Base-by-base conservation (phyloP, 2,113 vertebrate species). In the Solea senegalensis region DNA sequence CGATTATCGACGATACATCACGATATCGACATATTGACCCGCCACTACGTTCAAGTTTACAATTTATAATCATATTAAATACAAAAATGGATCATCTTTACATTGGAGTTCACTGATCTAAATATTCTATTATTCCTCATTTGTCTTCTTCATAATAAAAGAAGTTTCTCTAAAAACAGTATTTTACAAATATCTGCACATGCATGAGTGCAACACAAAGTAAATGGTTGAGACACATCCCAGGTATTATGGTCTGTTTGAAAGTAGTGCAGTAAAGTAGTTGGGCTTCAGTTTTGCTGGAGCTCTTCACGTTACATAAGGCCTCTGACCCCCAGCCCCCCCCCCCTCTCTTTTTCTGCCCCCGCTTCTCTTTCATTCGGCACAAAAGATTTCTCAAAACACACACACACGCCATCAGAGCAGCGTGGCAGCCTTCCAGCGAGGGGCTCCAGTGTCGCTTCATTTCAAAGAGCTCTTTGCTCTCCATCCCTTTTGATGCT, bases 401-500 rank as follows among this genome's bases (percentile, higher is more conserved):
- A 51, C 69, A 72, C 82, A 86, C 75, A 82, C 72, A 80, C 41
- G 53, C 11, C 62, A 69, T 82, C 76, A 79, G 80, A 60, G 76
- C 49, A 69, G 79, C 69, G 44, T 89, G 86, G 90, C 88, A 62
- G 72, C 53, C 13, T 11, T 89, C 90, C 90, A 88, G 75, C 67
- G 81, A 78, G 78, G 78, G 81, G 82, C 78, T 90, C 85, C 82
- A 60, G 69, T 81, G 86, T 87, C 70, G 68, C 75, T 69, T 15
- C n/a, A 26, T 86, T 89, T 92, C 87, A 90, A 87, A 91, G 89
- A 68, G 73, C 62, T 79, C 85, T 89, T 89, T 83, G 76, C 87
- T 85, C 13, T 16, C 70, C 67, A 58, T 65, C 84, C 77, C 81
- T 86, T 85, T 84, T 90, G 88, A 91, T 79, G 85, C 74, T 75